A percentile compares a stretch with the other conserved stretches of the same genome.
phyloP scores from a whole-genome alignment of 2,113 vertebrate genomes.

The Anguilla rostrata region DNA sequence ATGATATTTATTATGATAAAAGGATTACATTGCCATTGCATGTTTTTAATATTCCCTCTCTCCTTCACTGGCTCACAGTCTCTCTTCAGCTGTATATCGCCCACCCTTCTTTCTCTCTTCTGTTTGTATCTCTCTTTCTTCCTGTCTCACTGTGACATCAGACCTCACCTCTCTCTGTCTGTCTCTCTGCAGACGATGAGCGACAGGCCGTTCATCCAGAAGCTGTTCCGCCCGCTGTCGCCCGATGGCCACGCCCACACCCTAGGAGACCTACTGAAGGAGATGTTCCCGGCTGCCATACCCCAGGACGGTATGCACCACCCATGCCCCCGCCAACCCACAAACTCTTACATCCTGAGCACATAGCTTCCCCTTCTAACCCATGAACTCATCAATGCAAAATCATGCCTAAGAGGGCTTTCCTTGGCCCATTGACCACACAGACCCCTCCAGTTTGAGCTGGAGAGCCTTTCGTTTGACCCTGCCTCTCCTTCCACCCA shows the following conservation, averaged over 20 bases:
- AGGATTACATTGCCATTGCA: no score
- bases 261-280: constrained; percentile 87
- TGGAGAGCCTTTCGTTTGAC: background rate
- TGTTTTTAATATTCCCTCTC: no score
- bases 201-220: constrained; percentile 94
- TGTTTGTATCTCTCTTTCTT: background rate
- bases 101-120: background rate
- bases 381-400: background rate
- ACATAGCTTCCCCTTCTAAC: background rate
- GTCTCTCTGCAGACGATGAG: constrained; percentile 73
- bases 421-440: background rate
- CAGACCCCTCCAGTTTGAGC: background rate
- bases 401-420: background rate
- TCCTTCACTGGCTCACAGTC: no score
- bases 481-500: background rate
- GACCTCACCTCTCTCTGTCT: background rate
- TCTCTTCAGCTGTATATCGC: background rate
- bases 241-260: constrained; percentile 82
- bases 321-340: background rate
- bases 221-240: constrained; percentile 87
- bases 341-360: background rate
- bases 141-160: background rate
- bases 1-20: no score
- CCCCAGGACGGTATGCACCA: constrained; percentile 75
- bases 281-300: constrained; percentile 82